Conservation (phyloP, 2,888 invertebrate species). For the Periphyllus acericola region DNA sequence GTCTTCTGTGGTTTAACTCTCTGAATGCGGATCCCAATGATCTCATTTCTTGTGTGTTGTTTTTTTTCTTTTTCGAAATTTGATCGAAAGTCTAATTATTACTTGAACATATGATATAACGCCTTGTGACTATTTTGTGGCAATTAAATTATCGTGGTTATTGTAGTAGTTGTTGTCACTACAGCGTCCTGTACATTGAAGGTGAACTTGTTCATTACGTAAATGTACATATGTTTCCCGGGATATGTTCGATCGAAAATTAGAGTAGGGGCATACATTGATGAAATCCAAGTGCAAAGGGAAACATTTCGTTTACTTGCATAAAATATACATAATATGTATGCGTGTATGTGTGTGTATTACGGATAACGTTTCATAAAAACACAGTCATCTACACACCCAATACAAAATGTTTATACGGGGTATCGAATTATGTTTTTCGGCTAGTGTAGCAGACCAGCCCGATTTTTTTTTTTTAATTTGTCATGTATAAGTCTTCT, state of each 20-base stretch:
- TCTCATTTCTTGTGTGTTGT: not conserved
- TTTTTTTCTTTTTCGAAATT: not conserved
- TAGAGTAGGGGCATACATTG: not conserved
- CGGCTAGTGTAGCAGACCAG: not conserved
- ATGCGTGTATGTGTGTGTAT: not conserved
- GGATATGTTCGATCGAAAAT: not conserved
- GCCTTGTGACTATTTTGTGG: not conserved
- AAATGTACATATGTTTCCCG: not conserved
- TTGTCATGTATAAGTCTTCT: slow-evolving; percentile 24
- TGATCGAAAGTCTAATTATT: not conserved
- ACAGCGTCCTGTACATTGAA: not conserved
- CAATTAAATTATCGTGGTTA: not conserved
- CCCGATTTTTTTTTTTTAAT: slow-evolving; percentile 1
- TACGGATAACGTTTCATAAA: not conserved
- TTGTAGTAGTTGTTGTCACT: not conserved
- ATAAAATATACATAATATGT: not conserved
- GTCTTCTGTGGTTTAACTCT: not conserved
- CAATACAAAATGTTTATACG: not conserved
- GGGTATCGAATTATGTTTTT: slow-evolving; percentile 15
- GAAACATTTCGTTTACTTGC: not conserved
- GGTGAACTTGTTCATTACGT: slow-evolving; percentile 20
- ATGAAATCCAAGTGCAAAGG: not conserved
- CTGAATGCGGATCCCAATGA: not conserved
- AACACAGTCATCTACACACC: not conserved
- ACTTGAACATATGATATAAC: not conserved